Percentiles rank a stretch among this genome's conserved stretches.
Evolutionary conservation across 2,113 vertebrate genomes (phyloP).

Genomic region (Peucedramus taeniatus): DNA sequence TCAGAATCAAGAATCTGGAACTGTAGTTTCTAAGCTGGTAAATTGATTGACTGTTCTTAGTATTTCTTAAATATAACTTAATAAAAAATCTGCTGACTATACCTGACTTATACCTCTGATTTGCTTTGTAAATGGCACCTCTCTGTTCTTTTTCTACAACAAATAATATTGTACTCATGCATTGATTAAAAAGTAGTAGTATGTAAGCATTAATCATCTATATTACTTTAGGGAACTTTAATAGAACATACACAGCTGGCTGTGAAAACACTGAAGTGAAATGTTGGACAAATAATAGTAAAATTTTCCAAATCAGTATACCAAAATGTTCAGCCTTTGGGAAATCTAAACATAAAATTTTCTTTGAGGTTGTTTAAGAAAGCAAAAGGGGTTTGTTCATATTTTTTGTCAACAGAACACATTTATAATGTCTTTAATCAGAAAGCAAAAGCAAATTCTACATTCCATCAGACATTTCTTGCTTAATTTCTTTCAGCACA

Average conservation of each 20-base stretch:
- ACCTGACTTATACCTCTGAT: no score
- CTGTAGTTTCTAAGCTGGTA: background rate
- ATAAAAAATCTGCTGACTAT: background rate
- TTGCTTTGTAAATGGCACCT: background rate
- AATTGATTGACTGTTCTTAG: background rate
- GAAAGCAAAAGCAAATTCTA: background rate
- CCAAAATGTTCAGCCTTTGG: background rate
- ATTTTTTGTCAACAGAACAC: background rate
- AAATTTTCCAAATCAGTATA: background rate
- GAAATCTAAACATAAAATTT: background rate
- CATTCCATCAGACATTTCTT: background rate
- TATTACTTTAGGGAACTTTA: background rate
- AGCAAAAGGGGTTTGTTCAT: background rate
- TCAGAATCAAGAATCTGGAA: background rate
- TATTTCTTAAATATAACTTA: background rate
- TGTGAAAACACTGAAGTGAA: background rate
- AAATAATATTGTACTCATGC: background rate
- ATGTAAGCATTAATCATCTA: background rate
- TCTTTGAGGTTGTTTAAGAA: background rate
- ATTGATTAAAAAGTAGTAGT: background rate
- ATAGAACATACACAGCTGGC: background rate
- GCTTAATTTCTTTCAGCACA: background rate
- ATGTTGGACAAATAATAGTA: background rate
- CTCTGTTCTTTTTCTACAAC: background rate
- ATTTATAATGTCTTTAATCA: background rate